phyloP scores from a whole-genome alignment of 1,140 invertebrate genomes.

The Phenacoccus solenopsis region DNA sequence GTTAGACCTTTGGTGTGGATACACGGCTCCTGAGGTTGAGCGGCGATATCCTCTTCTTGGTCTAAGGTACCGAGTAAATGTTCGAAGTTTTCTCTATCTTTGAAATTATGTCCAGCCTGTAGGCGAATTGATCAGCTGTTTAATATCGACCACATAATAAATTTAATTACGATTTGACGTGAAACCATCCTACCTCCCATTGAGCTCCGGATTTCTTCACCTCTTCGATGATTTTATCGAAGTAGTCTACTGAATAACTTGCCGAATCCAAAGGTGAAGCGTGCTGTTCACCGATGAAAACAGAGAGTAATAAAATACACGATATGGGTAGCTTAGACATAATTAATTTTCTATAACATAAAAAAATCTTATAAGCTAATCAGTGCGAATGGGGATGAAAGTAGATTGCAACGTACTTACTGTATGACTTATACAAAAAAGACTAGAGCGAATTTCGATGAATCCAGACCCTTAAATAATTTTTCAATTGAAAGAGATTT shows the following conservation, averaged over 20 bases:
- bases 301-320: not conserved
- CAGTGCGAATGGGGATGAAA: too few relatives aligned
- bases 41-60: not conserved
- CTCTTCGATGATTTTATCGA: not conserved
- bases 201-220: not conserved
- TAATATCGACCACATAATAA: too few relatives aligned
- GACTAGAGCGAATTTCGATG: too few relatives aligned
- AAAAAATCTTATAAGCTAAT: too few relatives aligned
- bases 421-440: too few relatives aligned
- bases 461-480: too few relatives aligned
- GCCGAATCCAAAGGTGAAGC: not conserved
- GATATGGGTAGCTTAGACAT: too few relatives aligned
- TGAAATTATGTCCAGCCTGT: constrained; percentile 2
- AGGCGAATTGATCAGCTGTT: too few relatives aligned
- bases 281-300: not conserved
- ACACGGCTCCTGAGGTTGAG: not conserved
- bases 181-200: not conserved
- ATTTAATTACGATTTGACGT: too few relatives aligned
- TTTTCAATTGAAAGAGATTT: too few relatives aligned
- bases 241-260: not conserved
- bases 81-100: not conserved
- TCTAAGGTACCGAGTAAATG: not conserved
- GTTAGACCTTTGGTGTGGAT: not conserved
- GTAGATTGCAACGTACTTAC: too few relatives aligned
- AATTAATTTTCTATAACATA: too few relatives aligned